phyloP scores from a whole-genome alignment of 2,888 invertebrate genomes.

The Drosophila fulvimacula region DNA sequence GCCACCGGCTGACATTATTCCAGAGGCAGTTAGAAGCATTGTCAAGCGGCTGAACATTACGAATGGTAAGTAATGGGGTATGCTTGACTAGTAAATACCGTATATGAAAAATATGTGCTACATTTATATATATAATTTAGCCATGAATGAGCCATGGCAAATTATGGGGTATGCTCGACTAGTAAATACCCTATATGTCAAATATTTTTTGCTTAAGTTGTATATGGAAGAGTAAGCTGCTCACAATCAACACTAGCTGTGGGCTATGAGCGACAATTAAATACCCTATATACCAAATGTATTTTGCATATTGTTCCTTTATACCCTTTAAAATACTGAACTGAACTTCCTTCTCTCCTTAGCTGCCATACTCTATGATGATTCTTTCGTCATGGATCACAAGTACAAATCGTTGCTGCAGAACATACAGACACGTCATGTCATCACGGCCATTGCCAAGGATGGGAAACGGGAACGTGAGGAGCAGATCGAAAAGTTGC shows the following conservation, averaged over 20 bases:
- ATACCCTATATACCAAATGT: background rate
- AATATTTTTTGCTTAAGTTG: background rate
- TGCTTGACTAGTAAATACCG: background rate
- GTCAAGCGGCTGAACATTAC: constrained; percentile 93
- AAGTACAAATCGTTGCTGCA: constrained; percentile 95
- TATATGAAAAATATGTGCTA: no score
- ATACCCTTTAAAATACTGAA: background rate
- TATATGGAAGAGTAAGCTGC: no score
- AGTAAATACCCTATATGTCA: background rate
- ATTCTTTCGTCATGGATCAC: constrained; percentile 95
- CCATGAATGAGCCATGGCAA: no score
- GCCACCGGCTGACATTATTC: constrained; percentile 94
- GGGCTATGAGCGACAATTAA: background rate
- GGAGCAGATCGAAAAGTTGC: constrained; percentile 89
- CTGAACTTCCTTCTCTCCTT: background rate
- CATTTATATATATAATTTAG: no score
- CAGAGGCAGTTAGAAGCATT: constrained; percentile 92
- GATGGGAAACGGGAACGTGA: constrained; percentile 86
- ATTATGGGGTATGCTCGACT: background rate
- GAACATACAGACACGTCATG: constrained; percentile 95
- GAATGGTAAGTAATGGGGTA: constrained; percentile 86
- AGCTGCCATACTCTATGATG: constrained; percentile 95
- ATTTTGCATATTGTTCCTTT: no score
- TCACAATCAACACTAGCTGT: no score
- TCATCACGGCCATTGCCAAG: constrained; percentile 90